phyloP scores from a whole-genome alignment of 2,113 vertebrate genomes.

The Delphinapterus leucas region DNA sequence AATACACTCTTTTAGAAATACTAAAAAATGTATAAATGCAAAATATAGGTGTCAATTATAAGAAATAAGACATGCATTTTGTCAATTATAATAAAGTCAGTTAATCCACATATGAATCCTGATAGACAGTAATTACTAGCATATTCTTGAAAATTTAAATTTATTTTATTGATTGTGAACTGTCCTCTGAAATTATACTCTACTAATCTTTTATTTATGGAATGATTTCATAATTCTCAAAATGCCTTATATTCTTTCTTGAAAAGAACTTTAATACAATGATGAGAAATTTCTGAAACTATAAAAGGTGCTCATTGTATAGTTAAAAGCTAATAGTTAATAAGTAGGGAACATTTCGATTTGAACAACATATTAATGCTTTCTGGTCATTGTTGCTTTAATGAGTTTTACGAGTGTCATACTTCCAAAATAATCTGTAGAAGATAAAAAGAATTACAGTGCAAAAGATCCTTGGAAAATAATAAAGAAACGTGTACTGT shows the following conservation, averaged over 20 bases:
- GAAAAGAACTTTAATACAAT: constrained; percentile 5
- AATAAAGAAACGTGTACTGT: not conserved
- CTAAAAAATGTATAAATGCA: not conserved
- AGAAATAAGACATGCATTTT: constrained; percentile 31
- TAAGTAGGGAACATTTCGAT: constrained; percentile 1
- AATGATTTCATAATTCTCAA: constrained; percentile 41
- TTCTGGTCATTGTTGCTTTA: constrained; percentile 2
- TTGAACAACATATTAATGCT: constrained; percentile 23
- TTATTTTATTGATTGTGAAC: constrained; percentile 31
- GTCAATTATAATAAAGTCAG: not conserved
- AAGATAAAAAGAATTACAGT: not conserved
- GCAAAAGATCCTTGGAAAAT: not conserved
- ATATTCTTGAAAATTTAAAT: constrained; percentile 36
- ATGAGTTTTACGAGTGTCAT: not conserved
- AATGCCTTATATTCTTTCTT: constrained; percentile 24
- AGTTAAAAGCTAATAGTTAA: constrained; percentile 35
- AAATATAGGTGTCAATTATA: not conserved
- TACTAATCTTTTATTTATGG: constrained; percentile 27
- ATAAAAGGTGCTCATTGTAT: not conserved
- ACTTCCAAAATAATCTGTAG: constrained; percentile 35
- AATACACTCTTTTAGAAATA: constrained; percentile 20
- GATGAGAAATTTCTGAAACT: constrained; percentile 30
- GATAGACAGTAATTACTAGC: not conserved
- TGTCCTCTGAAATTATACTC: not conserved
- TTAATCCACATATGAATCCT: not conserved